Evolutionary conservation across 2,888 invertebrate species (phyloP), one percentile per base, ranked within the genome.

Genomic region (Aphodius sticticus): DNA sequence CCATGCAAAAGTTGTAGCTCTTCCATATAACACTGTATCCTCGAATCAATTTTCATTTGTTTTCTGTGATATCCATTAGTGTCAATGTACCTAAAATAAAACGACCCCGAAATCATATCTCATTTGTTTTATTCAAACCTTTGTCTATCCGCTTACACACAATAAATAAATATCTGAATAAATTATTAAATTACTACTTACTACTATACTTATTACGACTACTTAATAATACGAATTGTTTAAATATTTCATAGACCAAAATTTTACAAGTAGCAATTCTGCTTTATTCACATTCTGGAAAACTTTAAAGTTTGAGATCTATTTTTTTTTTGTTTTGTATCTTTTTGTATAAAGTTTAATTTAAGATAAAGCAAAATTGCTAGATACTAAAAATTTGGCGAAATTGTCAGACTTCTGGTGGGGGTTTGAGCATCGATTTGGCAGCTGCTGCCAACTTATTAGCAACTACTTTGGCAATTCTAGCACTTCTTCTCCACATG

Each of bases 391-490:
- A 26, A 26, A 26, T 2, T 2, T 26, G 26, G 26, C 26, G 26
- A 2, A n/a, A 36, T 76, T 69, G 69, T 80, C 75, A 75, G 77
- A 77, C 72, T 36, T 72, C 37, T 15, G 91, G 91, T 69, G 91
- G 90, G 74, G 92, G 92, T 84, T 91, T 89, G 36, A 93, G 88
- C 92, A 93, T 91, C n/a, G 92, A 92, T 84, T 90, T 90, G 0
- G 92, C 90, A 5, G 92, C 93, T 6, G 91, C 89, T 5, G 93
- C 93, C 69, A 96, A 90, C 89, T 96, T 95, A 87, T 95, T 93
- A 0, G 96, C 95, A 4, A 96, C 96, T 70, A 96, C 92, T 84
- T 95, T 94, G 15, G 96, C 96, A 84, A 96, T 96, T 87, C 95
- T 93, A 0, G 96, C 93, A 84, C 96, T 96, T 82, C 95, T 92